A percentile compares a stretch with the other conserved stretches of the same genome.
phyloP scores from a whole-genome alignment of 2,113 vertebrate species.

The Oplegnathus fasciatus region DNA sequence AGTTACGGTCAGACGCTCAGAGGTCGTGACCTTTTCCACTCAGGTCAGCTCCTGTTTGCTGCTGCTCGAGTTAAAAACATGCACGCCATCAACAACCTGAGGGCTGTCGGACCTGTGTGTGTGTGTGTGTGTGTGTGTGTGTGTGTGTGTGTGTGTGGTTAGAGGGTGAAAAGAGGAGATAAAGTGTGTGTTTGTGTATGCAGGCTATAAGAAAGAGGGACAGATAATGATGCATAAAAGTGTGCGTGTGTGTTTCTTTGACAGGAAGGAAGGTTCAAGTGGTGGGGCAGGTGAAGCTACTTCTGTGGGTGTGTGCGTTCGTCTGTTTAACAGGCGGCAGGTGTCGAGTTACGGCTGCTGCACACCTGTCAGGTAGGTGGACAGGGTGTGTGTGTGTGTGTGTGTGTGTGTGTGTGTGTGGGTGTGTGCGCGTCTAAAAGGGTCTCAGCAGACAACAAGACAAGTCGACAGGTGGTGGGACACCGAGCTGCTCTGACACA shows the following conservation, averaged over 20 bases:
- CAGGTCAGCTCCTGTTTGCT: slow-evolving; percentile 7
- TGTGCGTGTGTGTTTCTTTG: not conserved
- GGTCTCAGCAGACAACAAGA: not conserved
- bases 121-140: not conserved
- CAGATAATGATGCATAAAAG: not conserved
- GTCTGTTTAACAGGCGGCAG: slow-evolving; percentile 25
- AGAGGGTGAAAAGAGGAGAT: not conserved
- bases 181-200: not conserved
- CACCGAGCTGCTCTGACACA: slow-evolving; percentile 20
- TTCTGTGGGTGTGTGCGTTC: not conserved
- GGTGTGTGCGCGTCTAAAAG: too few species aligned
- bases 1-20: not conserved
- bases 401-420: not conserved
- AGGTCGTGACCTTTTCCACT: slow-evolving; percentile 18
- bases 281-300: not conserved
- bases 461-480: slow-evolving; percentile 37
- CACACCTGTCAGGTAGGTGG: slow-evolving; percentile 59
- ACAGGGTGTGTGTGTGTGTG: not conserved
- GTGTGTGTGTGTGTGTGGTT: not conserved
- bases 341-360: slow-evolving; percentile 48
- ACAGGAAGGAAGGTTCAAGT: not conserved
- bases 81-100: slow-evolving; percentile 14
- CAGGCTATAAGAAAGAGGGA: not conserved
- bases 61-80: not conserved
- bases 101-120: not conserved